Evolutionary conservation across 2,888 invertebrate species (phyloP), one percentile per base, ranked within the genome.

Genomic region (Laothoe populi): DNA sequence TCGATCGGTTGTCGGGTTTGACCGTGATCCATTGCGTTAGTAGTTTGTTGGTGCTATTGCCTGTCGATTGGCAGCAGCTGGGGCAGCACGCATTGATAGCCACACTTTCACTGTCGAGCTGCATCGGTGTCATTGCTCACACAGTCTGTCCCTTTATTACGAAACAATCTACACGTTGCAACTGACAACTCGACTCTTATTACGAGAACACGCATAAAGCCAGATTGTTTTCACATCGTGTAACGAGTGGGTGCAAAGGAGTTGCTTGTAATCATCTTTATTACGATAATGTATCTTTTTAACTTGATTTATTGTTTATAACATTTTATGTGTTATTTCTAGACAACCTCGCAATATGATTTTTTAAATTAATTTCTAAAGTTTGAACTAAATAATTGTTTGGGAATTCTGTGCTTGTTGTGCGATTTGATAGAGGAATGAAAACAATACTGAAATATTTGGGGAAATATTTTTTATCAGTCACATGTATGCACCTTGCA

Each of bases 141-240:
- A 70, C 70, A 67, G 70, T 66, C 64, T 71, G 68, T 67, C 31
- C 77, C 75, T 77, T 79, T 80, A 79, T 80, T 80, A 79, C 73
- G 53, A 80, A 75, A 80, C 70, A 69, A 64, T 59, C 64, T 49
- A 35, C 53, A 53, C 53, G 31, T 16, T 35, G 35, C 19, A 35
- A 35, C 19, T 35, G 31, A 53, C 31, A 53, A 16, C 53, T 16
- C 16, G 13, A 49, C 24, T 49, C 19, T 31, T 35, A n/a, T 11
- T 10, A n/a, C 24, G 1, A 16, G 7, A 24, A 4, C 10, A 53
- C 31, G 31, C 19, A 35, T 31, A 53, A 11, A 35, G 10, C 4
- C 49, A 2, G 10, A 49, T 31, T 31, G 49, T 49, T 49, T 49
- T 49, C 31, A 49, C 49, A 3, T 31, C 8, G 26, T 31, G 2